Base-by-base conservation (phyloP, 2,797 vertebrate species). In the Botia almorhae region DNA sequence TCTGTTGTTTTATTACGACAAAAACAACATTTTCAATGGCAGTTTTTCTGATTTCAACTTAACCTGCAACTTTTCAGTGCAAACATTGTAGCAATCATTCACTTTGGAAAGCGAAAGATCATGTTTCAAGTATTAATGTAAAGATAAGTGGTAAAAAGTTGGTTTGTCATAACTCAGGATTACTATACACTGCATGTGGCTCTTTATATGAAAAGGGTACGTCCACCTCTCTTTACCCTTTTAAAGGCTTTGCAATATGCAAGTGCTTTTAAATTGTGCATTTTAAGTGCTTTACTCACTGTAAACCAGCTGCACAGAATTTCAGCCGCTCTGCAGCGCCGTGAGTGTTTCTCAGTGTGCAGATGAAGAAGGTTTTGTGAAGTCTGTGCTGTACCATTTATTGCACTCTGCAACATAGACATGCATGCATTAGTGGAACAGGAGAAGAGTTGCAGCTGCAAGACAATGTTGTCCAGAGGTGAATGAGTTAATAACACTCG, bases 41-140 rank as follows among this genome's bases (percentile, higher is more conserved):
- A 98, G 94, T 96, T 89, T 83, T 33, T 93, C 93, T 81, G 91
- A 89, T 88, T 92, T 89, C 88, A 93, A 93, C 96, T 96, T 96
- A 96, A 96, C 95, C 95, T 95, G 95, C 96, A 96, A 96, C 96
- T 96, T 96, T 92, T 98, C 98, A 99, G 97, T 99, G 98, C 98
- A 99, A 99, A 99, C 95, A 92, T 96, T 95, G 95, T 95, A 96
- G 97, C 95, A 97, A 98, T 96, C 97, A 94, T 97, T 96, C 96
- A 95, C 97, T 98, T 95, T 96, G 95, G 96, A 97, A 95, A 96
- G 94, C 93, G 96, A 97, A 97, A 94, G 96, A 98, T 97, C 96
- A 97, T 95, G 95, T 97, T 99, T 99, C 98, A 99, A 99, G 97
- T 99, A 99, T 98, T 96, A 96, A 96, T 95, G 4, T 33, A 96